phyloP scores from a whole-genome alignment of 2,797 vertebrate genomes.

The Caiman crocodilus region DNA sequence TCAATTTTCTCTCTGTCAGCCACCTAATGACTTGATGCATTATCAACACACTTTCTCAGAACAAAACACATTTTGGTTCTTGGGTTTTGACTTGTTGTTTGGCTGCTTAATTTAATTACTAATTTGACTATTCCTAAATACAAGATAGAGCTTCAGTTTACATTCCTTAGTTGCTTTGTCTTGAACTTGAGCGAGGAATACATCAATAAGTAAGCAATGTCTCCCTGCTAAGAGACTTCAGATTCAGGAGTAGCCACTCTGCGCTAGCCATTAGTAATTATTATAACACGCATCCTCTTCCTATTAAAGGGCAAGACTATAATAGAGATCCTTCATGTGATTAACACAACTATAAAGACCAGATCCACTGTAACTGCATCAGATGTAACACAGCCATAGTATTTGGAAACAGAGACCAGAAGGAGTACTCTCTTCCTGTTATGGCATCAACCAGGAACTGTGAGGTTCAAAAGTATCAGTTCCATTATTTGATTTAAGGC shows the following conservation, averaged over 20 bases:
- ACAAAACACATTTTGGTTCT: not conserved
- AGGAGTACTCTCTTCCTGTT: not conserved
- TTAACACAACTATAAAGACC: not conserved
- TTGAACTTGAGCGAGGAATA: not conserved
- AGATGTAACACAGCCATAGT: rapidly evolving
- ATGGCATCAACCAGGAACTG: not conserved
- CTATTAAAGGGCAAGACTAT: not conserved
- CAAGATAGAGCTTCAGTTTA: conserved; percentile 20
- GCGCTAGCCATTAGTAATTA: not conserved
- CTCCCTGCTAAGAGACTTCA: not conserved
- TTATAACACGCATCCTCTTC: rapidly evolving
- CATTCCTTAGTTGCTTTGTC: conserved; percentile 20
- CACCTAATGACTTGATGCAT: conserved; percentile 9
- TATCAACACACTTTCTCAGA: conserved; percentile 27
- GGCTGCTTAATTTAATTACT: conserved; percentile 44
- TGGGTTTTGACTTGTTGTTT: not conserved
- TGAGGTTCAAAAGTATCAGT: not conserved
- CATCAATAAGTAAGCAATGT: not conserved
- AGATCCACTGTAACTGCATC: not conserved
- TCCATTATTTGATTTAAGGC: not conserved
- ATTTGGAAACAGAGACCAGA: not conserved
- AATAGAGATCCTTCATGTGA: not conserved
- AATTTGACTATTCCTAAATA: conserved; percentile 23
- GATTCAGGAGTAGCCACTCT: not conserved
- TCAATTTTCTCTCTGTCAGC: not conserved